Base-by-base conservation (phyloP, 2,888 invertebrate genomes). In the Drosophila helvetica region DNA sequence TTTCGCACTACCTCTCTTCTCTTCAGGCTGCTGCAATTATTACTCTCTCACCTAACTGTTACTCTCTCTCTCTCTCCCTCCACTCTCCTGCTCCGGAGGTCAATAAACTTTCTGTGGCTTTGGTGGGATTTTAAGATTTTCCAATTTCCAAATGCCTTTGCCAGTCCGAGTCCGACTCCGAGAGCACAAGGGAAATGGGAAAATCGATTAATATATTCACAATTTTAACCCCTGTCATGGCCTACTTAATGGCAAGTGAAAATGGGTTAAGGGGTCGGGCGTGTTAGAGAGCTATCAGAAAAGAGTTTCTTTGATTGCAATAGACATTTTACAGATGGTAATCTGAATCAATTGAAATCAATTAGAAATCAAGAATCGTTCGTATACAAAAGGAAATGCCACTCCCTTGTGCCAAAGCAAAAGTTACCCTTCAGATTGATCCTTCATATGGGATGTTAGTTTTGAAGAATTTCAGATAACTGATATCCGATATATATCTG, bases 41-140 rank as follows among this genome's bases (percentile, higher is more conserved):
- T 61, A 22, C 64, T n/a, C 55, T 48, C 47, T 67, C 25, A 19
- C 25, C 17, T 45, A 27, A 54, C 47, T 15, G 22, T 42, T 54
- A 30, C 27, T 38, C 12, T 43, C 22, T 0, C 22, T 3, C 22
- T 25, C 25, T 27, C 53, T 38, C 30, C 12, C 9, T 42, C 10
- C 25, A 3, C 18, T 33, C 51, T 18, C 3, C 33, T 42, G 25
- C 19, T 18, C 19, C 0, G 79, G 79, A 81, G 89, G 88, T 89
- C 79, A 85, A 78, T 89, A 83, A 85, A 87, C 90, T 79, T 75
- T 81, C 79, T 83, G 71, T 72, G 60, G 78, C 72, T 67, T 76
- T 56, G 53, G 38, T 8, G 42, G 55, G 53, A 45, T 53, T 81
- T 78, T 68, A 63, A 65, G 72, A 67, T 46, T 69, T 69, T 72